These are phyloP conservation scores for Mystacornis crossleyi DNA, from an alignment of 2,113 vertebrate species.

Conservation along the genomic window DNA sequence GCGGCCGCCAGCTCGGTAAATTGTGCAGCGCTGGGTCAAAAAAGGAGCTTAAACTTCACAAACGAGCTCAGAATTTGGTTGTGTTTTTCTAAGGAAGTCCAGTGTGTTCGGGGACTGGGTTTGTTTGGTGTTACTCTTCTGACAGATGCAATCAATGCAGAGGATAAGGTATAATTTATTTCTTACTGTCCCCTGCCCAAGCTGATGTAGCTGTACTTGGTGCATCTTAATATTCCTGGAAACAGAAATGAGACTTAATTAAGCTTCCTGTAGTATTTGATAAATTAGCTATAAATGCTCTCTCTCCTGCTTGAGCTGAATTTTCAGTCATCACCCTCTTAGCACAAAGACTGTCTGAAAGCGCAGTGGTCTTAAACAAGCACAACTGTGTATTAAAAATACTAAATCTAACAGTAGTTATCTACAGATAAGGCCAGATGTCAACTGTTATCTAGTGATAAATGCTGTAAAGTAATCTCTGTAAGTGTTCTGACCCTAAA, in stretches of 20 bases:
- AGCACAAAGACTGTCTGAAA: neutral
- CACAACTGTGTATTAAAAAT: neutral
- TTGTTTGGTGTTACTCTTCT: neutral
- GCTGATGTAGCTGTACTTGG: neutral
- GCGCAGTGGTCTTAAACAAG: accelerated
- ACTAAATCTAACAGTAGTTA: neutral
- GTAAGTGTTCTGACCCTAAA: neutral
- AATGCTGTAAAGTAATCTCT: neutral
- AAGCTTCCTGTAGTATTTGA: neutral
- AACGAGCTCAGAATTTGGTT: neutral
- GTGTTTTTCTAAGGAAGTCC: neutral
- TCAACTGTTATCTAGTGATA: neutral
- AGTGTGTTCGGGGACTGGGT: accelerated
- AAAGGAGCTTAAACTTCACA: neutral
- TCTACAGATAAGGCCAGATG: neutral
- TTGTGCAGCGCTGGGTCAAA: neutral
- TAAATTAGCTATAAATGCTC: neutral
- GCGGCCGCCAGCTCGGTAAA: neutral
- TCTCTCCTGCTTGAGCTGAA: neutral
- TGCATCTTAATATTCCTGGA: neutral
- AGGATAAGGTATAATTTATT: neutral
- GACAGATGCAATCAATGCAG: accelerated
- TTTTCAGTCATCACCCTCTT: neutral
- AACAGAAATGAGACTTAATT: neutral
- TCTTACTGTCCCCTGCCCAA: neutral